Conservation (phyloP, 2,113 vertebrate species). For the Calyptommatus sinebrachiatus region DNA sequence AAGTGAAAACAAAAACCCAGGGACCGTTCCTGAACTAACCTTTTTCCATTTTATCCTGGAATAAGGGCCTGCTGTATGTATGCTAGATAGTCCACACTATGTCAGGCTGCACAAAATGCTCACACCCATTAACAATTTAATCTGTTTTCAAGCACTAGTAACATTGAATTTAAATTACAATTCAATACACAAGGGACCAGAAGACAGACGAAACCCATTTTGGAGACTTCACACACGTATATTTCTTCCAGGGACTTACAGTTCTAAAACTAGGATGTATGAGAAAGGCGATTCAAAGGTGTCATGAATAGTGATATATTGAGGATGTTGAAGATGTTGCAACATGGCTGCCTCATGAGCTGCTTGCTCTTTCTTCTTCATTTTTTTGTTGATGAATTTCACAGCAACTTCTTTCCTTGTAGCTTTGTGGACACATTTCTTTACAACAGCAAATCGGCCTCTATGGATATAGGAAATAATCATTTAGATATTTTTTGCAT, state of each 20-base stretch:
- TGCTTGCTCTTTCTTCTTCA: conserved; percentile 96
- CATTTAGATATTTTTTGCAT: conserved; percentile 17
- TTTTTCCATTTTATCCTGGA: neutral
- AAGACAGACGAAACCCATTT: too few species aligned
- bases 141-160: too few species aligned
- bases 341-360: conserved; percentile 91
- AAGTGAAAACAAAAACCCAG: neutral
- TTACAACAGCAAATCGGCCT: conserved; percentile 95
- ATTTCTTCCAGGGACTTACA: conserved; percentile 77
- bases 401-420: conserved; percentile 93
- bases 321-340: conserved; percentile 87
- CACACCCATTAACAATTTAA: too few species aligned
- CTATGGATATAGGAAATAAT: conserved; percentile 65
- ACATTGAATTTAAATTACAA: too few species aligned
- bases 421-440: conserved; percentile 90
- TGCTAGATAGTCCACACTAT: too few species aligned
- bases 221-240: neutral
- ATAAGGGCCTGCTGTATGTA: too few species aligned
- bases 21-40: neutral
- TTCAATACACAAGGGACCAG: too few species aligned
- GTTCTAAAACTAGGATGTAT: conserved; percentile 89
- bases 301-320: conserved; percentile 87
- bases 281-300: conserved; percentile 87
- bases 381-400: conserved; percentile 94
- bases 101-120: too few species aligned